Percentiles rank a stretch among this genome's conserved stretches.
Conservation (phyloP, 2,888 invertebrate species). For the Spodoptera littoralis region DNA sequence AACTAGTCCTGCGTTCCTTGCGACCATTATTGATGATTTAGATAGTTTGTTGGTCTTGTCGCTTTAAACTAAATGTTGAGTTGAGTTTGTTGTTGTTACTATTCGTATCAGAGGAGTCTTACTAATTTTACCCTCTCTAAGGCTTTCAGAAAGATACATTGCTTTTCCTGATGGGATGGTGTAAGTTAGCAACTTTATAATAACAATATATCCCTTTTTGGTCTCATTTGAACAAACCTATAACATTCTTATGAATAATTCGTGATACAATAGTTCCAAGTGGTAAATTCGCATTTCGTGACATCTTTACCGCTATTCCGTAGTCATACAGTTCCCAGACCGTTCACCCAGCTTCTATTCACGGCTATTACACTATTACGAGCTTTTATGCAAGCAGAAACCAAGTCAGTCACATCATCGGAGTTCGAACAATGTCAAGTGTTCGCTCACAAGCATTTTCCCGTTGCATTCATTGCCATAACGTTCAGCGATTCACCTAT, state of each 20-base stretch:
- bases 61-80: constrained; percentile 8
- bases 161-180: no score
- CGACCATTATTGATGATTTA: constrained; percentile 33
- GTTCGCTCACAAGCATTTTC: constrained; percentile 36
- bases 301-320: constrained; percentile 31
- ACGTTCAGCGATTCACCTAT: constrained; percentile 58
- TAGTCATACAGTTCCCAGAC: constrained; percentile 15
- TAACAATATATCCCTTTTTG: no score
- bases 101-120: no score
- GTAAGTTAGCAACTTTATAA: no score
- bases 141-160: no score
- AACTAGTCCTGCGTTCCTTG: constrained; percentile 26
- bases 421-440: constrained; percentile 53
- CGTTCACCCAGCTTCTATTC: constrained; percentile 32
- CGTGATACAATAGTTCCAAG: constrained; percentile 17
- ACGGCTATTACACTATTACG: constrained; percentile 39
- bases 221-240: constrained; percentile 3
- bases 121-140: no score
- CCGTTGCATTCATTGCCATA: constrained; percentile 51
- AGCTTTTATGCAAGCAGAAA: constrained; percentile 49
- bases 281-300: constrained; percentile 30
- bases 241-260: constrained; percentile 21
- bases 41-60: constrained; percentile 9
- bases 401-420: constrained; percentile 52
- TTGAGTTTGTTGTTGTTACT: no score